phyloP scores from a whole-genome alignment of 2,888 invertebrate species.

The Nymphalis urticae region DNA sequence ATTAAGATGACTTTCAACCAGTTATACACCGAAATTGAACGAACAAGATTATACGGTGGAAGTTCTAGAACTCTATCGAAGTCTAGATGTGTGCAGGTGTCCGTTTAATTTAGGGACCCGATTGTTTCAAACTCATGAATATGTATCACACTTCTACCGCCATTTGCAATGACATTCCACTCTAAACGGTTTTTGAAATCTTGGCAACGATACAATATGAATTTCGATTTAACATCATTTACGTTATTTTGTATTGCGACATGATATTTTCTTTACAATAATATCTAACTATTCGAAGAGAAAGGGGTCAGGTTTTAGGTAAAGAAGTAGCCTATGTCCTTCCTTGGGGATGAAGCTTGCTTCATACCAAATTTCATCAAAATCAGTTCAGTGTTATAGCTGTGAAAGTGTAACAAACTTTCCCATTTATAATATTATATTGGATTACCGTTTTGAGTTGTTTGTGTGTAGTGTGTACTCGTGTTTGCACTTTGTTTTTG shows the following conservation, averaged over 20 bases:
- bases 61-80: slow-evolving; percentile 37
- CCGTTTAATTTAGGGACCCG: slow-evolving; percentile 46
- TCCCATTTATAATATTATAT: too few relatives aligned
- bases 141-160: slow-evolving; percentile 44
- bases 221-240: slow-evolving; percentile 12
- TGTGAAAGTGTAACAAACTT: too few relatives aligned
- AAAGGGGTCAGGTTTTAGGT: too few relatives aligned
- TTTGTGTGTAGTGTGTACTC: too few relatives aligned
- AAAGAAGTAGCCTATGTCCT: too few relatives aligned
- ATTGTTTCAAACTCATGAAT: slow-evolving; percentile 43
- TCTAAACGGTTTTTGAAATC: slow-evolving; percentile 18
- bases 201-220: slow-evolving; percentile 22
- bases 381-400: too few relatives aligned
- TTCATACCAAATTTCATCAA: too few relatives aligned
- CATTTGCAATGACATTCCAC: slow-evolving; percentile 38
- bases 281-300: too few relatives aligned
- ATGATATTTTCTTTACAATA: background rate
- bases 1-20: slow-evolving; percentile 21
- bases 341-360: too few relatives aligned
- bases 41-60: slow-evolving; percentile 29
- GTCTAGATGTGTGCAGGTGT: slow-evolving; percentile 44
- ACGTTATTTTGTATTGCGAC: background rate
- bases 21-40: slow-evolving; percentile 17
- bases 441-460: too few relatives aligned
- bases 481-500: too few relatives aligned